Evolutionary conservation across 2,888 invertebrate species (phyloP), one percentile per base, ranked within the genome.

Genomic region (Lepidonotus clava): DNA sequence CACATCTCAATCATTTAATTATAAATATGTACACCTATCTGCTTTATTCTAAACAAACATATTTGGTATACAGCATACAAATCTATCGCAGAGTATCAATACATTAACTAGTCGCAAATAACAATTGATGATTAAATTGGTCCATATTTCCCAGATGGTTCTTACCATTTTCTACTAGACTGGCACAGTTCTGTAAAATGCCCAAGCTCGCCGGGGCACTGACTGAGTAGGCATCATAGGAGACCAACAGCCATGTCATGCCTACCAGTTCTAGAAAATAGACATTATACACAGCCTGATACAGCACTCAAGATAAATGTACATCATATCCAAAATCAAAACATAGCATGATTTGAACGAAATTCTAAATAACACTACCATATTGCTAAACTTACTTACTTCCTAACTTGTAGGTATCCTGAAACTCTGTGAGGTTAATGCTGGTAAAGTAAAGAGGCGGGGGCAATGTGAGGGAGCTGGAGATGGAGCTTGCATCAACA

Each of bases 91-190:
- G 21, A 21, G 21, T 51, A 21, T 14, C 14, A 51, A 51, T 14
- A 21, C 51, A 21, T 51, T 14, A 51, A 14, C 11, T 51, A 14
- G 51, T 51, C 14, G 51, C 21, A 21, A 11, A 51, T 11, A 51
- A 14, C 51, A 51, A 51, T 14, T 11, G 21, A 14, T 21, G 51
- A 11, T 51, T 21, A 21, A 51, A 14, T 21, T 14, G 11, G 51
- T 14, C 51, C n/a, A n/a, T 51, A 21, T 14, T 21, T 14, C 51
- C 11, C 11, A 21, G 11, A 76, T 5, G 21, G 38, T 6, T n/a
- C 40, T 76, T 76, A 76, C 76, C 76, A 24, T 76, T 76, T 11
- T 34, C 21, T 38, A 76, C 76, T 24, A 76, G 36, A 24, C n/a
- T n/a, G n/a, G 76, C 76, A 76, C 76, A 76, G 4, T 34, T 76